Conservation (phyloP, 2,797 vertebrate genomes). For the Eulemur coronatus region DNA sequence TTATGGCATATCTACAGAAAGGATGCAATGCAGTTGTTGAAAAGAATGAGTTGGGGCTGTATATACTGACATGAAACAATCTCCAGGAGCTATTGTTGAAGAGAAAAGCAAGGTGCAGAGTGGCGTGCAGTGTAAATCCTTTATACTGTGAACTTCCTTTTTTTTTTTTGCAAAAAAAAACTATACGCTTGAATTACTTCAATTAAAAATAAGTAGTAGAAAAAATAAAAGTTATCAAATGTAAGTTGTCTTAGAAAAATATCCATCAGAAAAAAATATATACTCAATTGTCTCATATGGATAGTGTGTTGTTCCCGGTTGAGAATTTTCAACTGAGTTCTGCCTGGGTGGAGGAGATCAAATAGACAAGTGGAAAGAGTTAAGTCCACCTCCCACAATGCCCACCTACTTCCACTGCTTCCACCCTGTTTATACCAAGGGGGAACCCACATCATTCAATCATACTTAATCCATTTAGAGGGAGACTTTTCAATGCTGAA, state of each 20-base stretch:
- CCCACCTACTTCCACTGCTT: accelerated
- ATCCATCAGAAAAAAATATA: neutral
- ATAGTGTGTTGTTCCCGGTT: neutral
- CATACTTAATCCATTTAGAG: neutral
- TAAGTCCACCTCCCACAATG: neutral
- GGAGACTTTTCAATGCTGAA: neutral
- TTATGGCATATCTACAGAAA: neutral
- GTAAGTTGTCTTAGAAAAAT: neutral
- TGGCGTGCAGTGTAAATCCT: neutral
- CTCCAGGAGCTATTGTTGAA: neutral
- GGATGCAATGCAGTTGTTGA: neutral
- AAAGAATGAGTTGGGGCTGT: neutral
- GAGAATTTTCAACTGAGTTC: neutral
- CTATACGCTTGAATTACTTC: neutral
- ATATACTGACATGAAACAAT: accelerated
- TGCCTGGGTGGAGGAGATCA: neutral
- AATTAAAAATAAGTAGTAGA: neutral
- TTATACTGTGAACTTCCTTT: neutral
- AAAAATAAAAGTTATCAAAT: neutral
- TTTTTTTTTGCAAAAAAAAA: neutral
- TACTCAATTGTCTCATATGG: neutral
- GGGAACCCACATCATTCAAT: neutral
- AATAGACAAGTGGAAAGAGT: neutral
- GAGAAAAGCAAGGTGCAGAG: neutral
- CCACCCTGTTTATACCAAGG: accelerated